These are phyloP conservation scores for Pangasius sanitwongsei DNA, from an alignment of 2,797 vertebrate species.

Conservation along the genomic window DNA sequence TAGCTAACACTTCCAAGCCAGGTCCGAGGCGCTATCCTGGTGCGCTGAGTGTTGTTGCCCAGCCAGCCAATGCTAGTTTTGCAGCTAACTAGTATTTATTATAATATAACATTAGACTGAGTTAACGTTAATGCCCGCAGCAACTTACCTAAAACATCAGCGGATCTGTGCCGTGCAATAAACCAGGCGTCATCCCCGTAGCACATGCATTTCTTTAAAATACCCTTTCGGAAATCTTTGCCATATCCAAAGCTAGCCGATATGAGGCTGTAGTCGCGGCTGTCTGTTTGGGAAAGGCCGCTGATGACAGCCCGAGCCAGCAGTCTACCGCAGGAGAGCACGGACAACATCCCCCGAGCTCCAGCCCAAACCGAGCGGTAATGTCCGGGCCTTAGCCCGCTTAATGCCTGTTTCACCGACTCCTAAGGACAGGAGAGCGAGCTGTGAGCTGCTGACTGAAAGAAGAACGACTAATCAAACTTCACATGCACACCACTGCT, in stretches of 20 bases:
- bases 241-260: constrained; percentile 95
- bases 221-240: constrained; percentile 94
- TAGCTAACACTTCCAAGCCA: neutral
- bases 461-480: neutral
- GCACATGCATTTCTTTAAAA: constrained; percentile 87
- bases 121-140: neutral
- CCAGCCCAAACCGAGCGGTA: constrained; percentile 66
- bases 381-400: constrained; percentile 62
- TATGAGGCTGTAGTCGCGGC: constrained; percentile 94
- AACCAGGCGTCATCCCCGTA: constrained; percentile 89
- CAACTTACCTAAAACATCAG: constrained; percentile 83
- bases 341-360: constrained; percentile 89
- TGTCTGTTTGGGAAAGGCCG: constrained; percentile 94
- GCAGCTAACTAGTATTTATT: neutral
- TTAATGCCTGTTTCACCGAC: constrained; percentile 28
- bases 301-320: constrained; percentile 96
- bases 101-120: neutral
- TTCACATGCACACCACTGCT: neutral
- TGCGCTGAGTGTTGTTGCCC: neutral
- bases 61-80: neutral
- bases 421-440: neutral
- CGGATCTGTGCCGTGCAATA: constrained; percentile 82
- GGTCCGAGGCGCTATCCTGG: neutral
- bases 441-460: neutral
- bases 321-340: constrained; percentile 92